Conservation (phyloP, 35 echinoderm and acorn worm species). For the Apostichopus parvimensis region DNA sequence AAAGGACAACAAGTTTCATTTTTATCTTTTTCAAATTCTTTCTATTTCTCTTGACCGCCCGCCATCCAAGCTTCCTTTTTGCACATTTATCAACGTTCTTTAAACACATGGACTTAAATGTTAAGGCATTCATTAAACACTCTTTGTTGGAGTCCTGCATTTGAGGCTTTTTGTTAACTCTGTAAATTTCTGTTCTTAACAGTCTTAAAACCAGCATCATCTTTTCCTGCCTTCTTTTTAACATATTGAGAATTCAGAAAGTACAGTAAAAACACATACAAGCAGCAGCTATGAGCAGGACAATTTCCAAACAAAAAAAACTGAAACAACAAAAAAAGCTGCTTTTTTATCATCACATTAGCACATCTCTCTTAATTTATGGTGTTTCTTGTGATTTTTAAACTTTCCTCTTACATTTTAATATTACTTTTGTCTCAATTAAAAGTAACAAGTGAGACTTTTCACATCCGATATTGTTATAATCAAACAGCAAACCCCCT, state of each 20-base stretch:
- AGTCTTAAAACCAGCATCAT: neutral
- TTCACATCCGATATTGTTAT: neutral
- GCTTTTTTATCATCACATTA: neutral
- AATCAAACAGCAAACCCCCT: neutral
- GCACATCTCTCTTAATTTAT: neutral
- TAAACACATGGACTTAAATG: neutral
- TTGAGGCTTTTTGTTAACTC: neutral
- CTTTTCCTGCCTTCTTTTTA: neutral
- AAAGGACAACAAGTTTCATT: too few species aligned
- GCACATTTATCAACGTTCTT: neutral
- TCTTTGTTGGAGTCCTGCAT: neutral
- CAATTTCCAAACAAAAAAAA: too few species aligned
- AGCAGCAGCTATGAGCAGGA: too few species aligned
- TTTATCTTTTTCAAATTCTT: conserved; percentile 12
- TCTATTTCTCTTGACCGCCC: conserved; percentile 35
- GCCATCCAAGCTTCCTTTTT: conserved; percentile 21
- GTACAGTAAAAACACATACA: neutral
- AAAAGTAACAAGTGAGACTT: neutral
- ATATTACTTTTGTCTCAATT: neutral
- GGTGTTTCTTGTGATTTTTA: neutral
- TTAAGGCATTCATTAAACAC: neutral
- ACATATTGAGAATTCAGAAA: neutral
- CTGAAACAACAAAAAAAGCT: neutral
- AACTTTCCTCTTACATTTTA: neutral
- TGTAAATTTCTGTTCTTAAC: neutral